A percentile compares a stretch with the other conserved stretches of the same genome.
These are phyloP conservation scores for Lathronympha strigana DNA, from an alignment of 2,888 invertebrate genomes.

Conservation along the genomic window DNA sequence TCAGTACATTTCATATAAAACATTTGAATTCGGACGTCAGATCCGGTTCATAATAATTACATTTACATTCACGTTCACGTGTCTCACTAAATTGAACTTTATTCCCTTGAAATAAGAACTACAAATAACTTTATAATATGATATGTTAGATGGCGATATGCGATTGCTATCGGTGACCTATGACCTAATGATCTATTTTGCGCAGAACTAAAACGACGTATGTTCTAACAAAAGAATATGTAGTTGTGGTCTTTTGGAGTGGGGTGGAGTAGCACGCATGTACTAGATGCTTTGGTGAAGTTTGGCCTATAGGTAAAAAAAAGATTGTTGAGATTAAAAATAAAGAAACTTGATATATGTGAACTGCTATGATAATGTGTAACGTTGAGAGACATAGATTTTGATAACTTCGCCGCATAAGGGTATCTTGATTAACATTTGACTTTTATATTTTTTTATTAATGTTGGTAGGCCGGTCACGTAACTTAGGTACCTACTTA, in stretches of 20 bases:
- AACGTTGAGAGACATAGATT: not conserved
- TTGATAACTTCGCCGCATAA: not conserved
- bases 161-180: constrained; percentile 36
- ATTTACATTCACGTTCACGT: not conserved
- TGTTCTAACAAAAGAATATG: not conserved
- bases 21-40: constrained; percentile 24
- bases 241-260: not conserved
- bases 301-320: constrained; percentile 37
- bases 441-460: too few relatives aligned
- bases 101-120: constrained; percentile 14
- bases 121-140: constrained; percentile 19
- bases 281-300: constrained; percentile 30
- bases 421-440: not conserved
- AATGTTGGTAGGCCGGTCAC: too few relatives aligned
- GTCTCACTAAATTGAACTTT: constrained; percentile 10
- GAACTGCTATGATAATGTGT: not conserved
- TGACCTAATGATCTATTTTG: constrained; percentile 18
- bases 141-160: constrained; percentile 38
- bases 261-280: constrained; percentile 7
- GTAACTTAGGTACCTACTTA: too few relatives aligned
- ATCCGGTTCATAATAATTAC: constrained; percentile 28
- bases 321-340: constrained; percentile 36
- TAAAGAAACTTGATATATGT: constrained; percentile 22
- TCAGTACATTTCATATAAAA: constrained; percentile 23
- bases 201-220: constrained; percentile 11